Evolutionary conservation across 2,113 vertebrate genomes (phyloP).

Genomic region (Paramisgurnus dabryanus): DNA sequence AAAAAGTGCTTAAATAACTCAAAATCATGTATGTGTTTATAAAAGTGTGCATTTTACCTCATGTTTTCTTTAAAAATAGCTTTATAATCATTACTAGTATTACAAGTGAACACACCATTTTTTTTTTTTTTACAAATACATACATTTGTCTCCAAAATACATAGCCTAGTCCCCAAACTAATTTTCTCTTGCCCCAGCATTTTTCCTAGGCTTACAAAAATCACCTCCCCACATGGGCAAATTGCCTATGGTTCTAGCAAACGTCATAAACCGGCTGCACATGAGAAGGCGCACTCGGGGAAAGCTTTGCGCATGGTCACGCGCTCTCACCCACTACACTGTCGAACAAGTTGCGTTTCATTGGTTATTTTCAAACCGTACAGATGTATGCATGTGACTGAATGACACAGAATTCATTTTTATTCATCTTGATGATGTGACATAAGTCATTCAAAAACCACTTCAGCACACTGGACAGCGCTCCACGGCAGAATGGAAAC

Average conservation of each 20-base stretch:
- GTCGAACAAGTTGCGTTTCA: neutral
- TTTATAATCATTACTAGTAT: too few species aligned
- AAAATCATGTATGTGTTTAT: too few species aligned
- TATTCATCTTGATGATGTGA: neutral
- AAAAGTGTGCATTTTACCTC: too few species aligned
- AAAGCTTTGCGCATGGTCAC: conserved; percentile 62
- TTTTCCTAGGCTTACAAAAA: too few species aligned
- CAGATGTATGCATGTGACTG: neutral
- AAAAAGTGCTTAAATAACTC: too few species aligned
- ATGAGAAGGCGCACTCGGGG: conserved; percentile 59
- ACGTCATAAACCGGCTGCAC: conserved; percentile 63
- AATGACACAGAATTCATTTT: neutral
- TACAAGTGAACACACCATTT: too few species aligned
- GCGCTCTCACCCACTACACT: neutral
- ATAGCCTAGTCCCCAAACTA: too few species aligned
- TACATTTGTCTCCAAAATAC: too few species aligned
- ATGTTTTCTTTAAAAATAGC: too few species aligned
- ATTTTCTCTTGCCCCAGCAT: too few species aligned
- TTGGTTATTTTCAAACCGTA: neutral
- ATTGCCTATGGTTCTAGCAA: conserved; percentile 59
- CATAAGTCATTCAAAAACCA: neutral
- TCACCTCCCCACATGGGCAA: neutral
- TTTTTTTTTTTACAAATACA: too few species aligned
- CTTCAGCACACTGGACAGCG: conserved; percentile 85
- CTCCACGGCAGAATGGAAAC: conserved; percentile 31